Evolutionary conservation across 2,113 vertebrate species (phyloP).

Genomic region (Oreotragus oreotragus): DNA sequence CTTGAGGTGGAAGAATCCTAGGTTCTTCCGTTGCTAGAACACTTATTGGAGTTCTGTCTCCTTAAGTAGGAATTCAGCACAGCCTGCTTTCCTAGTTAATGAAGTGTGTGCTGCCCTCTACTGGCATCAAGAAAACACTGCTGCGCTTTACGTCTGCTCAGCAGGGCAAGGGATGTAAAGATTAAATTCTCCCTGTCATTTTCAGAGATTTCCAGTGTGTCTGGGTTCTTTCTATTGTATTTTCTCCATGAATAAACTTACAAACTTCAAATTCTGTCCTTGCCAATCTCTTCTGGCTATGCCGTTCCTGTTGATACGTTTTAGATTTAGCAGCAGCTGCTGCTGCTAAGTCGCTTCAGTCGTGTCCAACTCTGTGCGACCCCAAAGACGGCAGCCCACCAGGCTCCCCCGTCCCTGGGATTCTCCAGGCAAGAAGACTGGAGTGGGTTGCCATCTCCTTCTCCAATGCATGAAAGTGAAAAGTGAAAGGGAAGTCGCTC

Average conservation of each 20-base stretch:
- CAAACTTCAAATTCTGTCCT: background rate
- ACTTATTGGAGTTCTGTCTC: background rate
- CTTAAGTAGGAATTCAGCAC: background rate
- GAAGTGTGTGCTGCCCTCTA: constrained; percentile 81
- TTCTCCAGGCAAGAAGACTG: too few relatives aligned
- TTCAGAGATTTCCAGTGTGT: background rate
- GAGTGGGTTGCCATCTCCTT: too few relatives aligned
- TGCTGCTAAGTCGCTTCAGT: too few relatives aligned
- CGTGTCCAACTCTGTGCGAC: too few relatives aligned
- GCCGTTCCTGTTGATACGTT: background rate
- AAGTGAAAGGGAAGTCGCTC: too few relatives aligned
- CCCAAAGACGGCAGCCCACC: too few relatives aligned
- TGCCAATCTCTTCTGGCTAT: background rate
- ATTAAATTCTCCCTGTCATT: background rate
- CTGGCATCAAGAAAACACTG: constrained; percentile 53
- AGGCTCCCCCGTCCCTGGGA: too few relatives aligned
- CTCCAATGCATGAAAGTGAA: too few relatives aligned
- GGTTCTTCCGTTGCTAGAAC: background rate
- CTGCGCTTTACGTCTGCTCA: background rate
- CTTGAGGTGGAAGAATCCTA: background rate
- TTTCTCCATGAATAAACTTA: background rate
- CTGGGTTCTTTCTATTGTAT: background rate
- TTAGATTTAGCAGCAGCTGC: too few relatives aligned
- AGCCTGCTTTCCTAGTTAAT: constrained; percentile 38
- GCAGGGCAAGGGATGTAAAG: background rate